Evolutionary conservation across 30 jellyfish, hydroid and myxozoan species (phyloP), one percentile per base, ranked within the genome.

Genomic region (Aurelia aurita complex sp. Pacific): DNA sequence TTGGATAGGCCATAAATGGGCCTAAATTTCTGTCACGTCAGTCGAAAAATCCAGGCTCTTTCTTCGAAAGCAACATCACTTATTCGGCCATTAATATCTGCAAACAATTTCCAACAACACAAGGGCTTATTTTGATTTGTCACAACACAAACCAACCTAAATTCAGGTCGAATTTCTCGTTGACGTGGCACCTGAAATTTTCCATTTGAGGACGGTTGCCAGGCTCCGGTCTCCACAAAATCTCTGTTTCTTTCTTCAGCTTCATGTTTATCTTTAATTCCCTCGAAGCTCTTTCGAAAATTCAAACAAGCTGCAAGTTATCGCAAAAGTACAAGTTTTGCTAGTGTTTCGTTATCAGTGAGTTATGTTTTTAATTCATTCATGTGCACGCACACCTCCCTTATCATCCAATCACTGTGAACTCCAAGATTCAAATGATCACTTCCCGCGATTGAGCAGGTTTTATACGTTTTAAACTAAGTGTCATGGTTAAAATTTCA

Each of bases 181-280:
- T 87, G 86, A 87, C 90, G 90, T 77, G 90, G 88, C 87, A 71
- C 67, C 96, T 70, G 60, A 87, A 87, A 17, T 61, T 86, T 23
- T 87, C 96, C 96, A 87, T 87, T 69, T 76, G 96, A 17, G 96
- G 69, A 32, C 23, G 65, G 87, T 34, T 67, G 83, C 90, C 80
- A 52, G 69, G 83, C 67, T 29, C 53, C 70, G 96, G 96, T 15
- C 74, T 38, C 96, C 96, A 87, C 83, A 87, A n/a, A 34, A 79
- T 64, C 53, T 87, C 88, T 14, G 76, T 14, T 4, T 78, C 87
- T 16, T 70, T 70, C 54, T 14, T 62, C 71, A 77, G 77, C 71
- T 78, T 87, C 96, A 87, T 87, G 57, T 1, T 46, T 46, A 9
- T 7, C 57, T 46, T 46, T 6, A 4, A 4, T 43, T 46, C 57